These are phyloP conservation scores for Actinia tenebrosa DNA, from an alignment of 64 coral and sea anemone genomes.

Conservation along the genomic window DNA sequence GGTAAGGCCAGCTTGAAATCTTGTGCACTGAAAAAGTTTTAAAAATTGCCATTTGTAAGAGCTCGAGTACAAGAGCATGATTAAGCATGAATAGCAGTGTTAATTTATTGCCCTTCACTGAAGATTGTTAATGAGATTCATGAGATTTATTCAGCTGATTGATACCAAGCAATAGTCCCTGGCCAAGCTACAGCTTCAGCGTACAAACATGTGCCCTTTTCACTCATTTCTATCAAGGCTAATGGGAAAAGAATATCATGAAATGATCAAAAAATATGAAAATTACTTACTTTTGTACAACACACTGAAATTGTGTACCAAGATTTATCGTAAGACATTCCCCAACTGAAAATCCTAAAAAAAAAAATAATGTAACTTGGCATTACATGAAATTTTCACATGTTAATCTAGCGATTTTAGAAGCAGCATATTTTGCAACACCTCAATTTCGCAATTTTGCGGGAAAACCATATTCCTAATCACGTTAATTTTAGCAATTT, in stretches of 20 bases:
- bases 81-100: neutral
- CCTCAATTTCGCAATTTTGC: no score
- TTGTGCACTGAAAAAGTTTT: slow-evolving; percentile 34
- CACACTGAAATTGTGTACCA: slow-evolving; percentile 57
- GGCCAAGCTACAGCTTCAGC: neutral
- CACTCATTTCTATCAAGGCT: no score
- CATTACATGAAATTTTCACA: neutral
- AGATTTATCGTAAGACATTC: slow-evolving; percentile 70
- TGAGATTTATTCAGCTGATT: no score
- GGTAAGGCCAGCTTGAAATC: slow-evolving; percentile 81
- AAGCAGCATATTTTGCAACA: no score
- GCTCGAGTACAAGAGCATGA: neutral
- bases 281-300: slow-evolving; percentile 62
- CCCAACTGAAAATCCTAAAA: slow-evolving; percentile 43
- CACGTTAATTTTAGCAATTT: no score
- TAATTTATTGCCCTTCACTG: no score
- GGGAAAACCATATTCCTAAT: no score
- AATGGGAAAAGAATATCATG: neutral
- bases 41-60: neutral
- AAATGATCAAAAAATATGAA: neutral
- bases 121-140: no score
- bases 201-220: neutral
- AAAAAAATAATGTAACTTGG: neutral
- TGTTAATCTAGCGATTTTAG: neutral
- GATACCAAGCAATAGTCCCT: no score